phyloP scores from a whole-genome alignment of 2,113 vertebrate genomes.

The Xiphophorus couchianus region DNA sequence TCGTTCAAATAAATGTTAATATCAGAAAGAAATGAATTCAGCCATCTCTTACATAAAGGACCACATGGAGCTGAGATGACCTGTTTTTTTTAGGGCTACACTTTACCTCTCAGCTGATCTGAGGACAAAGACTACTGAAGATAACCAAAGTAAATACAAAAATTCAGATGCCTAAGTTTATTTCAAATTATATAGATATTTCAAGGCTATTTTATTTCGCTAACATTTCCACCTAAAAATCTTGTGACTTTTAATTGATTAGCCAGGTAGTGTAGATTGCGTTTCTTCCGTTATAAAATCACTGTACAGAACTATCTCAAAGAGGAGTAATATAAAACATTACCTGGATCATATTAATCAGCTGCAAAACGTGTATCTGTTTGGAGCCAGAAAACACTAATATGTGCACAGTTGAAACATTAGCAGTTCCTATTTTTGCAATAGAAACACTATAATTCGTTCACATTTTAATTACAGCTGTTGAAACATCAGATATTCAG shows the following conservation, averaged over 20 bases:
- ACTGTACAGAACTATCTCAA: not conserved
- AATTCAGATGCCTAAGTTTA: too few relatives aligned
- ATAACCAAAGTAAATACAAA: too few relatives aligned
- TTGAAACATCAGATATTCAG: conserved; percentile 13
- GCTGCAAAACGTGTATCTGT: not conserved
- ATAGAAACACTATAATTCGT: not conserved
- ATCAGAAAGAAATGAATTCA: not conserved
- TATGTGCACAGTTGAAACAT: conserved; percentile 5
- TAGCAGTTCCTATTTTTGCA: not conserved
- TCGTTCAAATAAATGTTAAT: not conserved
- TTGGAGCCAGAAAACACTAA: conserved; percentile 1
- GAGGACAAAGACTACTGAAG: conserved; percentile 14
- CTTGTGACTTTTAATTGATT: not conserved
- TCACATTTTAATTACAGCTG: not conserved
- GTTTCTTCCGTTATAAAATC: not conserved
- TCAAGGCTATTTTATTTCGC: too few relatives aligned
- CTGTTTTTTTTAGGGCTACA: not conserved
- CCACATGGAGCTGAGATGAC: conserved; percentile 4
- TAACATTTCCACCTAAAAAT: too few relatives aligned
- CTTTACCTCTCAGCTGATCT: conserved; percentile 30
- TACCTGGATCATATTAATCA: not conserved
- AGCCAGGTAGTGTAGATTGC: not conserved
- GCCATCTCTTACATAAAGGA: conserved; percentile 22
- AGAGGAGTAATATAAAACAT: not conserved
- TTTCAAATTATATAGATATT: too few relatives aligned